Conservation (phyloP, 2,113 vertebrate genomes). For the Eupsittula cactorum region DNA sequence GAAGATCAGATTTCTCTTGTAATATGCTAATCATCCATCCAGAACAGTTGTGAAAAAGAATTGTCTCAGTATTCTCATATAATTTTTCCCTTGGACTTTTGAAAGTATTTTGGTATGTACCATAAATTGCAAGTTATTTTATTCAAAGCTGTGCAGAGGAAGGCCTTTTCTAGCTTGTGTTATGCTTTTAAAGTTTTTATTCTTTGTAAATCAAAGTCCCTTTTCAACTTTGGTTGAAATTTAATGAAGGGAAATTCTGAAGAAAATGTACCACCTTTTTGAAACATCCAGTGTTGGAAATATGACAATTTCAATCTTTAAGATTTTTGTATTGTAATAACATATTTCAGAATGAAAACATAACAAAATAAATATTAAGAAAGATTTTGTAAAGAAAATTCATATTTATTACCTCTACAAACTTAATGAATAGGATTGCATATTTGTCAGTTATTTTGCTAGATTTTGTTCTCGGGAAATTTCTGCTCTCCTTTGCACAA, state of each 20-base stretch:
- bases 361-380: background rate
- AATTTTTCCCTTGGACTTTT: background rate
- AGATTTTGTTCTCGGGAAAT: background rate
- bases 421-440: background rate
- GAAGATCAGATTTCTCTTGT: background rate
- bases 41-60: background rate
- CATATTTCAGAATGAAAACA: background rate
- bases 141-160: background rate
- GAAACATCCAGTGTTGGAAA: background rate
- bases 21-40: background rate
- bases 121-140: background rate
- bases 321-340: background rate
- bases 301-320: background rate
- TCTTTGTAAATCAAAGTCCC: background rate
- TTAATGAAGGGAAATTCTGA: background rate
- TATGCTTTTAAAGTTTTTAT: background rate
- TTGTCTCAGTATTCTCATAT: background rate
- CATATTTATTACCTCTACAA: fast-evolving
- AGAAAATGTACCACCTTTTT: background rate
- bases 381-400: background rate
- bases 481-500: background rate
- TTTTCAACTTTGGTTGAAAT: background rate
- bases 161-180: background rate
- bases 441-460: background rate
- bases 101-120: background rate